Evolutionary conservation across 2,113 vertebrate genomes (phyloP).

Genomic region (Brachirus orientalis): DNA sequence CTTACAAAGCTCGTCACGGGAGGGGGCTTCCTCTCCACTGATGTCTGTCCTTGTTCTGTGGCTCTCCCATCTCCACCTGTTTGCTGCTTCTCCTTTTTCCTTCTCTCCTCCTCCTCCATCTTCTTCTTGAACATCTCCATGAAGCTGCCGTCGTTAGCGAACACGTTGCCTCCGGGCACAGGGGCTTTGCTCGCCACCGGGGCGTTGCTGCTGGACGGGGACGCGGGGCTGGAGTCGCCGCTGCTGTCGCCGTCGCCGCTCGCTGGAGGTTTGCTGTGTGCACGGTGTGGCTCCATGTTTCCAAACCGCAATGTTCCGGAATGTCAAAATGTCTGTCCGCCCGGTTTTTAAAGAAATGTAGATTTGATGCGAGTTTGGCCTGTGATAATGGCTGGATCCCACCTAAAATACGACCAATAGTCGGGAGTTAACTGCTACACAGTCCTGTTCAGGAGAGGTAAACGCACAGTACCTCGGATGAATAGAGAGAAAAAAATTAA

Average conservation of each 20-base stretch:
- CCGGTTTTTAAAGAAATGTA: background rate
- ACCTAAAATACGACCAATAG: background rate
- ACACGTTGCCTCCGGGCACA: slow-evolving; percentile 82
- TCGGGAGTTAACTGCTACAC: no score
- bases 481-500: no score
- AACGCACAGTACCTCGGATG: no score
- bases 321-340: background rate
- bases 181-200: slow-evolving; percentile 23
- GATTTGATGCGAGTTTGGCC: slow-evolving; percentile 12
- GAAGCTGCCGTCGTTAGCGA: slow-evolving; percentile 97
- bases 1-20: slow-evolving; percentile 86
- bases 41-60: slow-evolving; percentile 70
- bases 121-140: slow-evolving; percentile 96
- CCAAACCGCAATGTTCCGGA: background rate
- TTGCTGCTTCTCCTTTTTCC: slow-evolving; percentile 68
- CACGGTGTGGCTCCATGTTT: slow-evolving; percentile 66
- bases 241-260: slow-evolving; percentile 61
- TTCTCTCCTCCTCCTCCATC: slow-evolving; percentile 81
- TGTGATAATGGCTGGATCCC: background rate
- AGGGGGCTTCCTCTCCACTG: slow-evolving; percentile 80
- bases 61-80: slow-evolving; percentile 55
- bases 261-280: slow-evolving; percentile 9
- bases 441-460: no score
- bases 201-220: slow-evolving; percentile 70
- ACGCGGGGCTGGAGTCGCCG: slow-evolving; percentile 77